Base-by-base conservation (phyloP, 2,797 vertebrate species). In the Neosilurus hyrtlii region DNA sequence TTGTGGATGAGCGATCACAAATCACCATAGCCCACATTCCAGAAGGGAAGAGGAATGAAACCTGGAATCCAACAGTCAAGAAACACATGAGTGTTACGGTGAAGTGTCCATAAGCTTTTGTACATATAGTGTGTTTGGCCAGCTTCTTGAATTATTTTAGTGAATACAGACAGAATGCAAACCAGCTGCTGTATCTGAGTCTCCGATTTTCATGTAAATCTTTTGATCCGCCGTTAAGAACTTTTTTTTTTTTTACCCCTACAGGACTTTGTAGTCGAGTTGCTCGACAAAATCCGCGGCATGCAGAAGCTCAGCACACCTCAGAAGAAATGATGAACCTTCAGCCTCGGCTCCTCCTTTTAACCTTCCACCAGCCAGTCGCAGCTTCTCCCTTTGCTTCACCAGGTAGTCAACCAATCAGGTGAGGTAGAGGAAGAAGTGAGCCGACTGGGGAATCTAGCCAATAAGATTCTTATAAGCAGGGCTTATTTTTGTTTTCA, bases 221-320 rank as follows among this genome's bases (percentile, higher is more conserved):
- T 61, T 43, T 10, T 9, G 0, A 20, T 14, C n/a, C 61, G 49
- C 62, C 54, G 65, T 8, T 70, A 30, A 52, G 51, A 8, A 5
- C 51, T 30, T 26, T 88, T 84, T 79, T 72, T 81, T 52, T 6
- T 54, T 22, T 87, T 18, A 70, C 63, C 35, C n/a, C 71, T 9
- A 0, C 84, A 97, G 96, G 95, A 94, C 88, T 98, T 97, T 79
- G 87, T 97, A 87, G 92, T 95, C 83, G 96, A 95, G 90, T 93
- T 97, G 89, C 94, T 98, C 82, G 95, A 97, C 91, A 96, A 94
- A 94, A 97, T 97, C 88, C 94, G 96, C 87, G 97, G 96, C 89
- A 97, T 98, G 97, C 96, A 98, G 92, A 98, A 98, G 91, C 95
- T 98, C 88, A 96, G 95, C 90, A 97, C 97, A 62, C 96, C 96